Base-by-base conservation (phyloP, 2,113 vertebrate genomes). In the Elephantulus edwardii region DNA sequence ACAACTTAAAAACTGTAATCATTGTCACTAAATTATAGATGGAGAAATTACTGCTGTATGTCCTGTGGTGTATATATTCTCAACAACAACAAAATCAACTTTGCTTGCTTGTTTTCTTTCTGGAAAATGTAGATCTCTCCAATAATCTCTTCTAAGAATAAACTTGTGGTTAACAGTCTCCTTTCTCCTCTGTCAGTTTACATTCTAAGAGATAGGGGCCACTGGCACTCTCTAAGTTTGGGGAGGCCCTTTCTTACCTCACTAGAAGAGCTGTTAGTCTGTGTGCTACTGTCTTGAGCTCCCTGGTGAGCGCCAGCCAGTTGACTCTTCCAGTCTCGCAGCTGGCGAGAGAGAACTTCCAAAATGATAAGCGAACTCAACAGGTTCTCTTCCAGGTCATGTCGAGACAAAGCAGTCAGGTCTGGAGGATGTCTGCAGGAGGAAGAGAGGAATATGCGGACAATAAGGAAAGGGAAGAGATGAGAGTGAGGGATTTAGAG, bases 291-390 rank as follows among this genome's bases (percentile, higher is more conserved):
- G 0, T 99, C 98, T 68, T 97, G 96, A 0, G 97, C 97, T 48
- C 97, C 96, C 24, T 94, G 56, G 0, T 88, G 90, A 1, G 93
- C 60, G 58, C 20, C 42, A 0, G 5, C 28, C 33, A 35, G 28
- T 20, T 93, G 97, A 50, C 22, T 91, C 54, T 96, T 97, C 95
- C 97, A 97, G 52, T 92, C 79, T 1, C 96, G 94, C 79, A 99
- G 95, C 96, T 98, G 98, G 85, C 96, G 97, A 0, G 98, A 97
- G n/a, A 99, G 98, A n/a, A 97, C 98, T 94, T 99, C 98, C 19
- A 98, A 97, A 97, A 99, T 98, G 96, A 98, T 97, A 79, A 99
- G 98, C 86, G 98, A 97, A 42, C 98, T 98, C 96, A 97, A 97
- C 91, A 99, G 93, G 44, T 98, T 97, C 93, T 97, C 97, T 94